phyloP scores from a whole-genome alignment of 37 sponge, comb jelly and placozoan genomes.

The Corticium candelabrum region DNA sequence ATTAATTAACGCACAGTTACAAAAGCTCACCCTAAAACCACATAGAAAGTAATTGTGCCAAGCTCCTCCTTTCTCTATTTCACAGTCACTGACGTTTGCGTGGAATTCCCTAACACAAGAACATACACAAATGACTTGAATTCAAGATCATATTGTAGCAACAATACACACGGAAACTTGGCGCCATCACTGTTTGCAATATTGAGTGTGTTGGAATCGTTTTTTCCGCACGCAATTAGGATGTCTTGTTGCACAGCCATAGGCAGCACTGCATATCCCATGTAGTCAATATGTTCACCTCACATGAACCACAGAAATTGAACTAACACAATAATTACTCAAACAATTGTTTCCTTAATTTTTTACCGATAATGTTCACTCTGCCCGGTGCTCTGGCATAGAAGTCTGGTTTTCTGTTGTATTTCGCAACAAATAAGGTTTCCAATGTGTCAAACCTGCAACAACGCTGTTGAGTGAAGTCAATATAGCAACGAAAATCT shows the following conservation, averaged over 20 bases:
- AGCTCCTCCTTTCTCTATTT: neutral
- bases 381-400: conserved; percentile 88
- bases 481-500: neutral
- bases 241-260: conserved; percentile 89
- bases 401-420: conserved; percentile 33
- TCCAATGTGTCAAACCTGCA: neutral
- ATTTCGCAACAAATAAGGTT: neutral
- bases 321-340: neutral
- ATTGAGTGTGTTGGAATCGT: neutral
- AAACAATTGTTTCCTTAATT: neutral
- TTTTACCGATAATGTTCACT: conserved; percentile 83
- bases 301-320: neutral
- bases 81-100: neutral
- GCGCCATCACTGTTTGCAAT: conserved; percentile 31
- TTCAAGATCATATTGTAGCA: too few species aligned
- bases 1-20: neutral
- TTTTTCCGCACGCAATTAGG: conserved; percentile 38
- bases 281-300: conserved; percentile 97
- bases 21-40: conserved; percentile 44
- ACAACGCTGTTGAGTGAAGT: neutral
- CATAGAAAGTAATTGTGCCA: conserved; percentile 88
- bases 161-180: conserved; percentile 28
- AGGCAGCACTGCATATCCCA: conserved; percentile 91
- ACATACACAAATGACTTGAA: too few species aligned
- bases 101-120: neutral